A percentile compares a stretch with the other conserved stretches of the same genome.
Evolutionary conservation across 1,140 invertebrate species (phyloP).

Genomic region (Zaprionus vittiger): DNA sequence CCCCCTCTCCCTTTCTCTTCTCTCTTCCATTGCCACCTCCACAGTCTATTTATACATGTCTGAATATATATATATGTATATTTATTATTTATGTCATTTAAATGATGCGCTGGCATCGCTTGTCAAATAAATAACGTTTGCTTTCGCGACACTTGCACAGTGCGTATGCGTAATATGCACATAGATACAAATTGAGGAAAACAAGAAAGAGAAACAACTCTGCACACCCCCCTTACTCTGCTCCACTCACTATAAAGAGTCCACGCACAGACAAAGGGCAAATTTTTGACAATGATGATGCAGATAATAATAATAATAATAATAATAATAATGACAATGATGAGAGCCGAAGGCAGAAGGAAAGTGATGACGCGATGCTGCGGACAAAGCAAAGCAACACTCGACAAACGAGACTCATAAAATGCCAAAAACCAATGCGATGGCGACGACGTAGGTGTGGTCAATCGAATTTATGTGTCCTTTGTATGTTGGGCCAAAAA

Average conservation of each 20-base stretch:
- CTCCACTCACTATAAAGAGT: not conserved
- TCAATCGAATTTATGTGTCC: constrained; percentile 48
- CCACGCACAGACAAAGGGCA: constrained; percentile 56
- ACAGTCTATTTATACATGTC: not conserved
- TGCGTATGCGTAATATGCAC: constrained; percentile 38
- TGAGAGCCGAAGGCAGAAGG: constrained; percentile 28
- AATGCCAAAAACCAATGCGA: constrained; percentile 60
- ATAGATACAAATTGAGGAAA: constrained; percentile 60
- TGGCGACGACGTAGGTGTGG: constrained; percentile 34
- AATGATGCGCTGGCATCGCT: constrained; percentile 70
- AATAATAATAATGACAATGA: constrained; percentile 23
- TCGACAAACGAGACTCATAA: constrained; percentile 50
- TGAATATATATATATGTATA: not conserved
- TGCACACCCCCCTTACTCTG: not conserved
- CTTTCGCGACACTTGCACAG: constrained; percentile 28
- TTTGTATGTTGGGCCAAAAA: constrained; percentile 47
- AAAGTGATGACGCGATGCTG: constrained; percentile 28
- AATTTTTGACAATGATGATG: constrained; percentile 39
- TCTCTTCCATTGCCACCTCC: not conserved
- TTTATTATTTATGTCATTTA: constrained; percentile 73
- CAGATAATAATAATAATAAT: constrained; percentile 13
- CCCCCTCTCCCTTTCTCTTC: not conserved
- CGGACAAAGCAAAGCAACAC: constrained; percentile 56
- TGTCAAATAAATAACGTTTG: constrained; percentile 72
- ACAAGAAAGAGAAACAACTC: constrained; percentile 5